phyloP scores from a whole-genome alignment of 2,113 vertebrate genomes.

The Cricetomys ansorgei region DNA sequence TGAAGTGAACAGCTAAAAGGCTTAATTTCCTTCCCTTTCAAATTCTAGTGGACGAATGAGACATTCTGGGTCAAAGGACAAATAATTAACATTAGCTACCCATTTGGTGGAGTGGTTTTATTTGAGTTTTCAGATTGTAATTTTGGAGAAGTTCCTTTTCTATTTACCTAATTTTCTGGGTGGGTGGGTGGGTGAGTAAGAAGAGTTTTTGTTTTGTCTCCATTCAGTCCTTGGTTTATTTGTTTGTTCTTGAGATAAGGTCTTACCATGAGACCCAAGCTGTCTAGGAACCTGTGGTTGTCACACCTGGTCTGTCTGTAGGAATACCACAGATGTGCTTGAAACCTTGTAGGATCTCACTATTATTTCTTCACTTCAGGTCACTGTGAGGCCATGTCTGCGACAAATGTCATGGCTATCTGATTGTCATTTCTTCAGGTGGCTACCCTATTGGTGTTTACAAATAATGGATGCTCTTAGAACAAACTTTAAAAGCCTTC shows the following conservation, averaged over 20 bases:
- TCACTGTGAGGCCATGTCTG: background rate
- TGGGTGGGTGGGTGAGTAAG: no score
- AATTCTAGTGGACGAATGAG: slow-evolving; percentile 18
- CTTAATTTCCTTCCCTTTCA: slow-evolving; percentile 42
- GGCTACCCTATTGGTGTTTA: no score
- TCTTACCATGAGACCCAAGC: background rate
- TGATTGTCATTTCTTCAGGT: background rate
- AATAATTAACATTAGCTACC: background rate
- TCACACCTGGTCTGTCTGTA: background rate
- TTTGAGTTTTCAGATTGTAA: background rate
- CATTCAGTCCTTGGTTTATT: background rate
- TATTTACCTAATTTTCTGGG: background rate
- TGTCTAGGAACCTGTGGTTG: background rate
- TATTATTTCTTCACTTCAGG: background rate
- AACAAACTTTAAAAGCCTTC: background rate
- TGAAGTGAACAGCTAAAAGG: background rate
- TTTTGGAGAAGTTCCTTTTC: background rate
- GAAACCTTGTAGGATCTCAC: background rate
- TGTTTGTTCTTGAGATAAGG: background rate
- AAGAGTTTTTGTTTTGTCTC: background rate
- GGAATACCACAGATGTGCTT: background rate
- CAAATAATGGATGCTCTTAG: background rate
- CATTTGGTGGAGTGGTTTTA: background rate
- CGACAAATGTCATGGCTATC: background rate
- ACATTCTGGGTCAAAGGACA: background rate